A percentile compares a stretch with the other conserved stretches of the same genome.
Conservation (phyloP, 1,140 invertebrate genomes). For the Cydia fagiglandana region DNA sequence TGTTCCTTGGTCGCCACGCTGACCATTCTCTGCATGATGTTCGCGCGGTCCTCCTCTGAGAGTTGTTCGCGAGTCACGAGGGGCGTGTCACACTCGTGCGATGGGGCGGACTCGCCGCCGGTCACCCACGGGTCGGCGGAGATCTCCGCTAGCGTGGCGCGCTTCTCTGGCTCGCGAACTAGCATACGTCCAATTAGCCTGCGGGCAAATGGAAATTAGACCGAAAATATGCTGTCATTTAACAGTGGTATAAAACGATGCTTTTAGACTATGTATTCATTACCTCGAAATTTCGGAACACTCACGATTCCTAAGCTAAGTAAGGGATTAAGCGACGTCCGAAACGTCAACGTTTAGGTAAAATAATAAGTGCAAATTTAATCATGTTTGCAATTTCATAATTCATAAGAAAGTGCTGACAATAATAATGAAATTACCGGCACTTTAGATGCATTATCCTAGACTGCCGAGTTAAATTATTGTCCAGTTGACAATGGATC, state of each 20-base stretch:
- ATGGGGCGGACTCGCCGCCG: constrained; percentile 76
- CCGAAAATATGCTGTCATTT: neutral
- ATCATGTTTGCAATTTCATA: too few species aligned
- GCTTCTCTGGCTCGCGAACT: constrained; percentile 93
- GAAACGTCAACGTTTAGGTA: too few species aligned
- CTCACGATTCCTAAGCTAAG: too few species aligned
- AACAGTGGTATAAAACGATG: neutral
- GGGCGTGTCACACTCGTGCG: constrained; percentile 71
- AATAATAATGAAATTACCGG: neutral
- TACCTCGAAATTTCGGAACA: too few species aligned
- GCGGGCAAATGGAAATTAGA: constrained; percentile 43
- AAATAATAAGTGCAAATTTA: too few species aligned
- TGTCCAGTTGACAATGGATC: neutral
- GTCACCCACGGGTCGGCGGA: constrained; percentile 93
- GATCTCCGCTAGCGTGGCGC: constrained; percentile 94
- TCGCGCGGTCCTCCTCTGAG: constrained; percentile 93
- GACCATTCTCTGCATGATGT: constrained; percentile 97
- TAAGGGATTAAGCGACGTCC: too few species aligned
- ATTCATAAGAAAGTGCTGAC: too few species aligned
- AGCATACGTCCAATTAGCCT: constrained; percentile 96
- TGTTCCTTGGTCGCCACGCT: constrained; percentile 97
- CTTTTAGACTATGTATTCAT: neutral
- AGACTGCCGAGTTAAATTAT: neutral
- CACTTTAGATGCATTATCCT: neutral
- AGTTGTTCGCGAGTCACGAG: constrained; percentile 71